Conservation (phyloP, 2,888 invertebrate genomes). For the Encarsia formosa region DNA sequence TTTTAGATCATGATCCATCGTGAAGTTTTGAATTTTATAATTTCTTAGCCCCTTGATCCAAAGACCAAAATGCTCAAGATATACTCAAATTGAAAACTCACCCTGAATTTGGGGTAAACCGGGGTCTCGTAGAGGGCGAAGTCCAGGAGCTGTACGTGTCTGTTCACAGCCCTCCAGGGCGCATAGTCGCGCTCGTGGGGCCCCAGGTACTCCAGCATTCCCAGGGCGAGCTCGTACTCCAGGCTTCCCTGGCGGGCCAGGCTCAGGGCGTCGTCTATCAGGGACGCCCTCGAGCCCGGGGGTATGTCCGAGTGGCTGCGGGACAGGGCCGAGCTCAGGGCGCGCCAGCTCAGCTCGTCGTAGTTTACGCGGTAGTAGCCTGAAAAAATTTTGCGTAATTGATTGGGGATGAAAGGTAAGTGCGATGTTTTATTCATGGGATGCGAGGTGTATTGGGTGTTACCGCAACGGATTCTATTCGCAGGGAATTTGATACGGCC, state of each 20-base stretch:
- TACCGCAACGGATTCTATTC: too few species aligned
- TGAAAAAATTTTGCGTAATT: too few species aligned
- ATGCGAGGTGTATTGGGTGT: too few species aligned
- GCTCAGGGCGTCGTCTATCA: slow-evolving; percentile 56
- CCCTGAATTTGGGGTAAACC: slow-evolving; percentile 41
- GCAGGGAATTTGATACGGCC: too few species aligned
- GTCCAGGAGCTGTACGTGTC: slow-evolving; percentile 50
- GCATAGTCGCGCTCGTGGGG: slow-evolving; percentile 52
- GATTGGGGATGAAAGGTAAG: too few species aligned
- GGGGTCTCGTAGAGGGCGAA: slow-evolving; percentile 40
- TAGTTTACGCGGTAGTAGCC: slow-evolving; percentile 49
- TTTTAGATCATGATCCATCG: too few species aligned
- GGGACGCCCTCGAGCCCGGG: slow-evolving; percentile 54
- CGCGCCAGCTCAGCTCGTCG: slow-evolving; percentile 40
- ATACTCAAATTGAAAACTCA: slow-evolving; percentile 28
- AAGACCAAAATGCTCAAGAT: too few species aligned
- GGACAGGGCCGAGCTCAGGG: slow-evolving; percentile 23
- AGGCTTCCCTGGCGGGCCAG: slow-evolving; percentile 50
- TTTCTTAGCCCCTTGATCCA: too few species aligned
- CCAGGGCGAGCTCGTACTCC: slow-evolving; percentile 51
- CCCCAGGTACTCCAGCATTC: slow-evolving; percentile 53
- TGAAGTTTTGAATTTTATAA: too few species aligned
- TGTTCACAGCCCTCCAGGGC: slow-evolving; percentile 54
- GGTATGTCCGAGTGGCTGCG: slow-evolving; percentile 46
- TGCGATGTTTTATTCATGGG: too few species aligned